phyloP scores from a whole-genome alignment of 1,140 invertebrate genomes.

The Ericerus pela region DNA sequence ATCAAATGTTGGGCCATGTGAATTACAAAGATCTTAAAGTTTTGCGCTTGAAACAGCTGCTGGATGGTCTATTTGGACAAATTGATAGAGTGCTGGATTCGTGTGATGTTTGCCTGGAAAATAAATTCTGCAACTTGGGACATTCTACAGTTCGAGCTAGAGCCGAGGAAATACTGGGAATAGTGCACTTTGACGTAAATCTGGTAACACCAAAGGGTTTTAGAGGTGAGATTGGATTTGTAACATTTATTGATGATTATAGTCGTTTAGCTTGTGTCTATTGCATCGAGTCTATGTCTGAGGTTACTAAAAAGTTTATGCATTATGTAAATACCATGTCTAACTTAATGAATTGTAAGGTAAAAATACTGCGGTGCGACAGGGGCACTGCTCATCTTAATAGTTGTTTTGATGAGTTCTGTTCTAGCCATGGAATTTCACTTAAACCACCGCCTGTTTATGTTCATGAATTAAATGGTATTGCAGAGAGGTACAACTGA shows the following conservation, averaged over 20 bases:
- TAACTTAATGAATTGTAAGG: not conserved
- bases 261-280: conserved; percentile 21
- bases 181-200: conserved; percentile 24
- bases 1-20: conserved; percentile 20
- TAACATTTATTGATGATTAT: conserved; percentile 26
- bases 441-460: not conserved
- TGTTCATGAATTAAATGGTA: conserved; percentile 4
- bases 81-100: not conserved
- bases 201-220: conserved; percentile 13
- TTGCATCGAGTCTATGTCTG: conserved; percentile 22
- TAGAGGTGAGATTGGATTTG: conserved; percentile 22
- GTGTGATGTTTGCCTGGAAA: conserved; percentile 20
- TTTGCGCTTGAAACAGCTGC: conserved; percentile 7
- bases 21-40: conserved; percentile 21
- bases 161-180: conserved; percentile 18
- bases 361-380: conserved; percentile 16
- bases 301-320: conserved; percentile 20
- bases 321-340: conserved; percentile 16
- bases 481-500: conserved; percentile 17
- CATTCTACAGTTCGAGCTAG: conserved; percentile 14
- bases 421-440: not conserved
- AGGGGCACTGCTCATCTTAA: conserved; percentile 17
- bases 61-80: not conserved
- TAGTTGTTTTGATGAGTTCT: not conserved
- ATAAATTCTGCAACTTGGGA: conserved; percentile 19